phyloP scores from a whole-genome alignment of 2,797 vertebrate species.

The Acanthurus lineatus region DNA sequence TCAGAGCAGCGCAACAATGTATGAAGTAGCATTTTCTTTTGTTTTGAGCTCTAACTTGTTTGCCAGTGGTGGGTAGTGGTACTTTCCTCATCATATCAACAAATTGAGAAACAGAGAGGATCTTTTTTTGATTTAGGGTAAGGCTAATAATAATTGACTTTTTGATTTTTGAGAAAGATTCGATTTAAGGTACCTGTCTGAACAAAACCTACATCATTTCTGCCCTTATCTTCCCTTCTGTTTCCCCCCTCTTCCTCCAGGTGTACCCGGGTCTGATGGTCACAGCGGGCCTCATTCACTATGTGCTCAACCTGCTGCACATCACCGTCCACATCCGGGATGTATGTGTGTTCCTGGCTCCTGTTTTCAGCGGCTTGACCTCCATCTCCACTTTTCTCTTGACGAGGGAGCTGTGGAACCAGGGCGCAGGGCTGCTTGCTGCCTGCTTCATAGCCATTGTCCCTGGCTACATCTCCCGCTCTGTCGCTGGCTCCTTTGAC shows the following conservation, averaged over 20 bases:
- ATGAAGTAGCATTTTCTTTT: constrained; percentile 23
- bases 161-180: not conserved
- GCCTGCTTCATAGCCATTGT: constrained; percentile 99
- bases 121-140: not conserved
- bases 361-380: constrained; percentile 97
- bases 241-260: constrained; percentile 69
- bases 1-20: constrained; percentile 15
- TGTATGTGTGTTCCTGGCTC: constrained; percentile 96
- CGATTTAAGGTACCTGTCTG: not conserved
- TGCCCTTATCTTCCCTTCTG: too few relatives aligned
- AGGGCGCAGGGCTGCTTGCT: constrained; percentile 95
- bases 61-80: not conserved
- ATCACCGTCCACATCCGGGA: constrained; percentile 97
- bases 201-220: not conserved
- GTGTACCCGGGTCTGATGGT: constrained; percentile 97
- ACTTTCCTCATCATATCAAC: constrained; percentile 17
- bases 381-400: constrained; percentile 97
- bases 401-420: constrained; percentile 97
- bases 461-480: constrained; percentile 98
- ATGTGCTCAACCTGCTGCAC: constrained; percentile 95
- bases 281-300: constrained; percentile 97
- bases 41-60: not conserved
- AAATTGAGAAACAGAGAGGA: not conserved
- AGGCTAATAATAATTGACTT: not conserved
- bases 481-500: constrained; percentile 97